Evolutionary conservation across 2,888 invertebrate species (phyloP).

Genomic region (Agonum fuliginosum): DNA sequence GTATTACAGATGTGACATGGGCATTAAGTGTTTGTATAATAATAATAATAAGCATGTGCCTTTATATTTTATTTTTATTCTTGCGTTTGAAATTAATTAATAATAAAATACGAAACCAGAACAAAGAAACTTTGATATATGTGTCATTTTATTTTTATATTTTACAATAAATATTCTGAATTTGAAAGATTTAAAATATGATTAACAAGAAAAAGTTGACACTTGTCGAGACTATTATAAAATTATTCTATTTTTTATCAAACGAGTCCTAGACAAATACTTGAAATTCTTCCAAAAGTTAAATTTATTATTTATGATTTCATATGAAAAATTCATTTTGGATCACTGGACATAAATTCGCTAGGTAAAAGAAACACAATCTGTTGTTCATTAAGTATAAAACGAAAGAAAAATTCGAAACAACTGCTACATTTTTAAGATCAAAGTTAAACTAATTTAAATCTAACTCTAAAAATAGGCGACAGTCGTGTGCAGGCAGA

Average conservation of each 20-base stretch:
- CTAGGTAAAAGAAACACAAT: constrained; percentile 24
- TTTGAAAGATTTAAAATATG: neutral
- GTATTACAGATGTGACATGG: no score
- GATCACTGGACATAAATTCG: constrained; percentile 22
- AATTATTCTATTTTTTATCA: constrained; percentile 18
- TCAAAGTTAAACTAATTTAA: constrained; percentile 53
- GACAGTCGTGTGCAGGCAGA: constrained; percentile 36
- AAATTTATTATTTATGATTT: constrained; percentile 35
- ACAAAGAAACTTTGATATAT: neutral
- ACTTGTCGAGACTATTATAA: neutral
- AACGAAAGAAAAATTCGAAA: constrained; percentile 43
- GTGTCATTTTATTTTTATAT: neutral
- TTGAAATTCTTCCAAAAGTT: constrained; percentile 19
- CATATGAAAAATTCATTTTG: constrained; percentile 34
- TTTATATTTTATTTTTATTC: no score
- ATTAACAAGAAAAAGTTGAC: neutral
- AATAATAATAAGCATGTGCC: no score
- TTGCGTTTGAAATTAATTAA: no score
- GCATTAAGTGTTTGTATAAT: no score
- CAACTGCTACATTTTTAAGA: constrained; percentile 50
- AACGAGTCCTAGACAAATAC: neutral
- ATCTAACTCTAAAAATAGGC: constrained; percentile 39
- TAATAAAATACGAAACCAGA: neutral
- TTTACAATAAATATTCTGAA: neutral
- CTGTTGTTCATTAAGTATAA: constrained; percentile 43